Evolutionary conservation across 2,888 invertebrate species (phyloP).

Genomic region (Stenoptilia bipunctidactyla): DNA sequence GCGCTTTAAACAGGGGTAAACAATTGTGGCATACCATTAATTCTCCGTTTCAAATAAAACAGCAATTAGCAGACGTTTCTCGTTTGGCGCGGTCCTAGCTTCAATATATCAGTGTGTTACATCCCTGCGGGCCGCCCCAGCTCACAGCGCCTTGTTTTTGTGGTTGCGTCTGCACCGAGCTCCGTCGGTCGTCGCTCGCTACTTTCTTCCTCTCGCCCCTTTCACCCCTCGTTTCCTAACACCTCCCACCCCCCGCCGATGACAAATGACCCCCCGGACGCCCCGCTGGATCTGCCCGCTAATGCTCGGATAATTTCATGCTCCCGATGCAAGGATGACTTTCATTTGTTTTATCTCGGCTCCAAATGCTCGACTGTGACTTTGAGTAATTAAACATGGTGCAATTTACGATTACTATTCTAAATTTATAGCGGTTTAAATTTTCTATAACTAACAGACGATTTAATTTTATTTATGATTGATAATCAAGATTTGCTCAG

Average conservation of each 20-base stretch:
- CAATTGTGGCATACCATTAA: too few species aligned
- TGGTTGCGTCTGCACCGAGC: slow-evolving; percentile 65
- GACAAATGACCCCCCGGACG: slow-evolving; percentile 66
- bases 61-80: not conserved
- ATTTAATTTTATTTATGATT: too few species aligned
- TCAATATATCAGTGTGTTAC: slow-evolving; percentile 13
- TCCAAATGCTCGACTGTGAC: slow-evolving; percentile 7
- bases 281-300: slow-evolving; percentile 46
- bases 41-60: not conserved
- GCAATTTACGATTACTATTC: too few species aligned
- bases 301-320: slow-evolving; percentile 67
- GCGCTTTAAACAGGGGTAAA: too few species aligned
- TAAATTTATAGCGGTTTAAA: too few species aligned
- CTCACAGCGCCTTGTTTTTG: slow-evolving; percentile 65
- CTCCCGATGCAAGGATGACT: slow-evolving; percentile 33
- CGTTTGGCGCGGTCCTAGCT: slow-evolving; percentile 5
- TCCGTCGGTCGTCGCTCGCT: slow-evolving; percentile 45
- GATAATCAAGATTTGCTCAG: too few species aligned
- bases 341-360: not conserved
- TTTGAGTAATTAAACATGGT: slow-evolving; percentile 17
- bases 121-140: slow-evolving; percentile 33
- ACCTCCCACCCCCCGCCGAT: slow-evolving; percentile 35
- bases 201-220: slow-evolving; percentile 34
- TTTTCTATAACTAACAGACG: too few species aligned
- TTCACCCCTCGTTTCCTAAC: slow-evolving; percentile 20